phyloP scores from a whole-genome alignment of 2,113 vertebrate species.

The Gobiocypris rarus region DNA sequence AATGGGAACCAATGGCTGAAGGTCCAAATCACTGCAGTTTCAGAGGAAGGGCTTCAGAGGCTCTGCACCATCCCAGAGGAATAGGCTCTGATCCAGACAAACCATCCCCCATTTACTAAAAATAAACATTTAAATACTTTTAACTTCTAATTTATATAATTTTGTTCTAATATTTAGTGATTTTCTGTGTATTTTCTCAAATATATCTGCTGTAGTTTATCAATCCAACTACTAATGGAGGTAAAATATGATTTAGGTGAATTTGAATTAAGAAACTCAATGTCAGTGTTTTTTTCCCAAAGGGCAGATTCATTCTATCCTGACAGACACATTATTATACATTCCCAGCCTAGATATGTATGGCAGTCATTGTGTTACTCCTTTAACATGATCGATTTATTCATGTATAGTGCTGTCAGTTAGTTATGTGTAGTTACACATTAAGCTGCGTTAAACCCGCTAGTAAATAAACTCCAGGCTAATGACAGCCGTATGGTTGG shows the following conservation, averaged over 20 bases:
- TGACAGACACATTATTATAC: neutral
- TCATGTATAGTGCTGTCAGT: neutral
- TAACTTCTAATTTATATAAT: no score
- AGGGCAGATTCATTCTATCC: neutral
- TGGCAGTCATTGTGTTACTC: neutral
- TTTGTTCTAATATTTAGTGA: neutral
- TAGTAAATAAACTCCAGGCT: neutral
- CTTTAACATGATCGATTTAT: neutral
- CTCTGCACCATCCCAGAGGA: no score
- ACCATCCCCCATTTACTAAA: no score
- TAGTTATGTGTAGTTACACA: constrained; percentile 13
- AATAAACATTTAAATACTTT: no score
- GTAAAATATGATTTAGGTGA: neutral
- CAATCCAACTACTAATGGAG: neutral
- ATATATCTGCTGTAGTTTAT: neutral
- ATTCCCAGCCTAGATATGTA: neutral
- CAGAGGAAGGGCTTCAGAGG: no score
- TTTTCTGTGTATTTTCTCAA: neutral
- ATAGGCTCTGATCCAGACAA: no score
- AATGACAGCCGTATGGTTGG: neutral
- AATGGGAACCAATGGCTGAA: no score
- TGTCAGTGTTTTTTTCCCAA: neutral
- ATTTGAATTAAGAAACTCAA: neutral
- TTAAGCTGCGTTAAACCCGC: constrained; percentile 1
- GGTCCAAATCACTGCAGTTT: no score